These are phyloP conservation scores for Philypnodon macrostomus DNA, from an alignment of 2,797 vertebrate species.

Conservation along the genomic window DNA sequence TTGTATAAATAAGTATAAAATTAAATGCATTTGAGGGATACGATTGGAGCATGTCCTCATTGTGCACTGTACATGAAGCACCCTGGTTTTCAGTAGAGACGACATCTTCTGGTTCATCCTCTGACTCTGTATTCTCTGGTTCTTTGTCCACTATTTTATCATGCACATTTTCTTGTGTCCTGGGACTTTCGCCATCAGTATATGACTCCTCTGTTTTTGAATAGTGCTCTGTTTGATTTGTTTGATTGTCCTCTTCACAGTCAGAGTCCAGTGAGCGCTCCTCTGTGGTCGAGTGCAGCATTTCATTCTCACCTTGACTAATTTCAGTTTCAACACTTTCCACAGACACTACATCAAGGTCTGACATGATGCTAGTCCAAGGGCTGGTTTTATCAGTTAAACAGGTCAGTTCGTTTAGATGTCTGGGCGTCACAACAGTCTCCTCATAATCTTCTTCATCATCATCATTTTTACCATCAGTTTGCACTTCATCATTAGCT, in stretches of 20 bases:
- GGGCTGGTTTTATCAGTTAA: constrained; percentile 89
- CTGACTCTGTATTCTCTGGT: constrained; percentile 3
- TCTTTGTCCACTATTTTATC: constrained; percentile 5
- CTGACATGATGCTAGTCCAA: constrained; percentile 90
- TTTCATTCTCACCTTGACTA: constrained; percentile 17
- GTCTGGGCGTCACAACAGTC: constrained; percentile 82
- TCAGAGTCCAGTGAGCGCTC: constrained; percentile 8
- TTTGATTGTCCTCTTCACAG: constrained; percentile 11
- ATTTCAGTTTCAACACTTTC: constrained; percentile 47
- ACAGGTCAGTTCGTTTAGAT: constrained; percentile 88
- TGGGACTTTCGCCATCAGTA: constrained; percentile 27
- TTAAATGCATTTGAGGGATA: constrained; percentile 66
- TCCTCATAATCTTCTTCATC: constrained; percentile 87
- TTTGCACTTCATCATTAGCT: constrained; percentile 21
- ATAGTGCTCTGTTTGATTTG: constrained; percentile 5
- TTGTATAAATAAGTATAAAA: background rate
- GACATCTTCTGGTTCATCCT: constrained; percentile 8
- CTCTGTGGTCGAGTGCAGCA: background rate
- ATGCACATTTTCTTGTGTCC: background rate
- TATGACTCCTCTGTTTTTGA: constrained; percentile 35
- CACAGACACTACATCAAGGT: constrained; percentile 66
- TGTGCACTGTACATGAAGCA: constrained; percentile 7
- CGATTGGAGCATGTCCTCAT: constrained; percentile 36
- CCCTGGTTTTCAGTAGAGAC: background rate
- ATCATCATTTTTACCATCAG: constrained; percentile 26